phyloP scores from a whole-genome alignment of 2,113 vertebrate species.

The Notiomystis cincta region DNA sequence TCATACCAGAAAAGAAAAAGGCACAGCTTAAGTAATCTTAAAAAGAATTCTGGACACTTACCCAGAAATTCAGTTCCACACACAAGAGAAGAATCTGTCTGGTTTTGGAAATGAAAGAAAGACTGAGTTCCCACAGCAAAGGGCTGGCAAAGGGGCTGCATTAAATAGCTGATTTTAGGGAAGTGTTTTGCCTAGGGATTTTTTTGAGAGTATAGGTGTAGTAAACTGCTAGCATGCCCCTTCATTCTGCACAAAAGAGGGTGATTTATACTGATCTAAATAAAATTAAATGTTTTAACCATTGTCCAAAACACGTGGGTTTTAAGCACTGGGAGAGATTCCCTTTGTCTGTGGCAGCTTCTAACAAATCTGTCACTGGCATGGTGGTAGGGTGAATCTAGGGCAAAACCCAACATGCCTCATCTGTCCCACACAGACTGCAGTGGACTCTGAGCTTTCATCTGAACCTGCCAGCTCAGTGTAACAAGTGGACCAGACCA shows the following conservation, averaged over 20 bases:
- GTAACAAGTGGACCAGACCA: not conserved
- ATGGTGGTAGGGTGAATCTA: rapidly evolving
- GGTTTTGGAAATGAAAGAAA: conserved; percentile 10
- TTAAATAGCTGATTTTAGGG: conserved; percentile 79
- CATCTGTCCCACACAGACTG: not conserved
- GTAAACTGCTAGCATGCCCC: conserved; percentile 20
- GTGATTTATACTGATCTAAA: not conserved
- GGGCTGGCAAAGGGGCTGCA: conserved; percentile 46
- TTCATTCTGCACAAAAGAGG: not conserved
- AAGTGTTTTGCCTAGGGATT: conserved; percentile 74
- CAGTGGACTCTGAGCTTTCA: not conserved
- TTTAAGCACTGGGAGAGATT: not conserved
- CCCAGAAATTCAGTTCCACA: conserved; percentile 31
- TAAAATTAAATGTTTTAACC: not conserved
- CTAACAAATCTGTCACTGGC: not conserved
- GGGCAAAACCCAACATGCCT: not conserved
- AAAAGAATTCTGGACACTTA: conserved; percentile 49
- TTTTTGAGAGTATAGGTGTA: conserved; percentile 65
- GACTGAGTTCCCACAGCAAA: conserved; percentile 21
- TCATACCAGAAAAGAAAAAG: not conserved
- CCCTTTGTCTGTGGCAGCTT: not conserved
- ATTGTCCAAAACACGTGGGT: not conserved
- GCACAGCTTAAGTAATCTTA: not conserved
- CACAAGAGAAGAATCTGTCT: not conserved
- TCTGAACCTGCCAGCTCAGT: not conserved